phyloP scores from a whole-genome alignment of 2,888 invertebrate species.

The Meta bourneti region DNA sequence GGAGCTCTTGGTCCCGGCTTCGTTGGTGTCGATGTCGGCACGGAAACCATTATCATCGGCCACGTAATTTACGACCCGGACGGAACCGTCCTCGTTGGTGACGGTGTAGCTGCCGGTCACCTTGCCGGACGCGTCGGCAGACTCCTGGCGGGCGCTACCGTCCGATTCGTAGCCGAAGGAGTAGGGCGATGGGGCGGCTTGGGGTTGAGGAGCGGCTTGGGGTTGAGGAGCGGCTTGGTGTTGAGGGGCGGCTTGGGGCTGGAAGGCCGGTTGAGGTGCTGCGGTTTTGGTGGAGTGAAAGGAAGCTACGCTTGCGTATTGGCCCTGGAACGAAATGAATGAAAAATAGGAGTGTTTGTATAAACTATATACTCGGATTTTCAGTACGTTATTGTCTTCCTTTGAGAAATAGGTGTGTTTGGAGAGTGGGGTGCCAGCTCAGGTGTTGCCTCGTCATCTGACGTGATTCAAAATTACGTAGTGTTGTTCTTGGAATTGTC shows the following conservation, averaged over 20 bases:
- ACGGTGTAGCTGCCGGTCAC: conserved; percentile 72
- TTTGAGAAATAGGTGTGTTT: no score
- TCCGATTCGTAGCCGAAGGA: conserved; percentile 68
- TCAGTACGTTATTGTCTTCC: no score
- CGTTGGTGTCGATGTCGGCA: conserved; percentile 74
- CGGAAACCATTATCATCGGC: conserved; percentile 70
- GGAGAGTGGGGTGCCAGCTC: no score
- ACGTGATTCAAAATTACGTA: no score
- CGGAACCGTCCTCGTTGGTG: conserved; percentile 66
- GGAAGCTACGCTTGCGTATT: conserved; percentile 49
- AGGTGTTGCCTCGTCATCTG: no score
- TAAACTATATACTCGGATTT: neutral
- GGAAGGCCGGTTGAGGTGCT: neutral
- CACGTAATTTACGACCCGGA: conserved; percentile 61
- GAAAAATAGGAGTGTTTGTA: neutral
- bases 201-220: neutral
- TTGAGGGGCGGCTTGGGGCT: neutral
- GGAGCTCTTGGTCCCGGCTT: conserved; percentile 71
- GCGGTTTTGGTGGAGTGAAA: conserved; percentile 28
- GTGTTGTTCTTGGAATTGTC: no score
- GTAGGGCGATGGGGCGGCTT: conserved; percentile 58
- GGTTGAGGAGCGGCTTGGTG: conserved; percentile 1
- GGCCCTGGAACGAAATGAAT: neutral
- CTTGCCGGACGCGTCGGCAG: conserved; percentile 67
- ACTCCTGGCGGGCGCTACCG: conserved; percentile 63